Evolutionary conservation across 2,797 vertebrate species (phyloP).

Genomic region (Parauchenoglanis ngamensis): DNA sequence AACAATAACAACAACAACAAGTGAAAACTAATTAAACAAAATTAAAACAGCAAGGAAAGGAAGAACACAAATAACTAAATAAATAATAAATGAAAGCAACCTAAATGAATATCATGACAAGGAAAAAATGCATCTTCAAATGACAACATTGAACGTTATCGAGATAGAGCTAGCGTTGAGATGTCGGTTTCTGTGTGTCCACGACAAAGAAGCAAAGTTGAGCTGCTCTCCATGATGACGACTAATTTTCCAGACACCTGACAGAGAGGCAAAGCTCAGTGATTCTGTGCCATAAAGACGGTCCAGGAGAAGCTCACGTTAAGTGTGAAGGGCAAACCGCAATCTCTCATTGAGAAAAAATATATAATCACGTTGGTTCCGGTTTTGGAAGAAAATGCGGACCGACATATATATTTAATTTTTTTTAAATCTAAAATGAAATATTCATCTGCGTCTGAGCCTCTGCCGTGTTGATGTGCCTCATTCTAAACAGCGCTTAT

Average conservation of each 20-base stretch:
- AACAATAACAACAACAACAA: not conserved
- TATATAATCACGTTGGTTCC: not conserved
- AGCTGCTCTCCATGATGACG: slow-evolving; percentile 32
- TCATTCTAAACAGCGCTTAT: slow-evolving; percentile 38
- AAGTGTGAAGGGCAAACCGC: not conserved
- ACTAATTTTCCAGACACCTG: slow-evolving; percentile 34
- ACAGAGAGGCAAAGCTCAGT: slow-evolving; percentile 28
- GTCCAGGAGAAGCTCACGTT: not conserved
- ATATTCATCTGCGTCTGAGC: not conserved
- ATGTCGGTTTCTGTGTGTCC: slow-evolving; percentile 21
- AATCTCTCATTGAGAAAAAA: slow-evolving; percentile 18
- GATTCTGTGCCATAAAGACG: slow-evolving; percentile 20
- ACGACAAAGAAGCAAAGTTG: slow-evolving; percentile 35
- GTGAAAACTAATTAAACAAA: not conserved
- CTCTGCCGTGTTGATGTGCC: slow-evolving; percentile 10
- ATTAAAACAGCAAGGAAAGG: not conserved
- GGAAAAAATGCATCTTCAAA: slow-evolving; percentile 1
- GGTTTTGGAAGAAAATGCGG: not conserved
- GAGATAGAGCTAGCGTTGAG: not conserved
- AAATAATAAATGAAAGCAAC: not conserved
- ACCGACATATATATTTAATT: not conserved
- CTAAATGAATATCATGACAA: slow-evolving; percentile 21
- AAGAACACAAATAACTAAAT: not conserved
- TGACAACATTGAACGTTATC: not conserved
- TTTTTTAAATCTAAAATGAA: not conserved